Conservation (phyloP, 2,888 invertebrate species). For the Julus scandinavius region DNA sequence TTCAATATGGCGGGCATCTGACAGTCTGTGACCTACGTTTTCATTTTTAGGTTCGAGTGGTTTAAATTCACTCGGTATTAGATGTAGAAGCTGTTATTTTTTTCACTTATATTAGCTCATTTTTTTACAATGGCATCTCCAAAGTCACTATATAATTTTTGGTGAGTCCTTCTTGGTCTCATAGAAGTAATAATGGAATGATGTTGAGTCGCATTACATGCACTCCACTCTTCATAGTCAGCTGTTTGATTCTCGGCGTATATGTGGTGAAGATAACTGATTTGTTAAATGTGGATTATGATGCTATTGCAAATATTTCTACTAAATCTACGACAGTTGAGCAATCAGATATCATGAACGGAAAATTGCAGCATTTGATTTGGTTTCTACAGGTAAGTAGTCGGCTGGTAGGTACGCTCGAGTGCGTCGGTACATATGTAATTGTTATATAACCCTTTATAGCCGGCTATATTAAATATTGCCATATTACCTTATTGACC, state of each 20-base stretch:
- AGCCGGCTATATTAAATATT: too few species aligned
- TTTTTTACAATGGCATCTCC: not conserved
- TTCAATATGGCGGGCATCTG: too few species aligned
- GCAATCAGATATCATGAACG: not conserved
- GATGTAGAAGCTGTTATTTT: not conserved
- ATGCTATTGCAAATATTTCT: not conserved
- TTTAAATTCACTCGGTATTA: too few species aligned
- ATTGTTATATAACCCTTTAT: too few species aligned
- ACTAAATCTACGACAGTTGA: not conserved
- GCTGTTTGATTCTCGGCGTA: conserved; percentile 42
- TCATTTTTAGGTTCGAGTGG: too few species aligned
- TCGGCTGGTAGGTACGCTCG: too few species aligned
- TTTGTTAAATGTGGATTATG: conserved; percentile 49
- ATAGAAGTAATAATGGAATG: not conserved
- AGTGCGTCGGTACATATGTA: too few species aligned
- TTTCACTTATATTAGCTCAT: not conserved
- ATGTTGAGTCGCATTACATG: conserved; percentile 47
- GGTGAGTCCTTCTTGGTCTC: not conserved
- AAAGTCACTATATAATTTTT: not conserved
- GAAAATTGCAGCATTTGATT: conserved; percentile 46
- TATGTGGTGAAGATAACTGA: conserved; percentile 53
- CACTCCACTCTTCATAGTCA: conserved; percentile 49
- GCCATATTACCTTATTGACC: not conserved
- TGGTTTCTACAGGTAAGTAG: conserved; percentile 54
- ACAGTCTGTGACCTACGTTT: too few species aligned